A percentile compares a stretch with the other conserved stretches of the same genome.
Conservation (phyloP, 1,140 invertebrate species). For the Eriosoma lanigerum region DNA sequence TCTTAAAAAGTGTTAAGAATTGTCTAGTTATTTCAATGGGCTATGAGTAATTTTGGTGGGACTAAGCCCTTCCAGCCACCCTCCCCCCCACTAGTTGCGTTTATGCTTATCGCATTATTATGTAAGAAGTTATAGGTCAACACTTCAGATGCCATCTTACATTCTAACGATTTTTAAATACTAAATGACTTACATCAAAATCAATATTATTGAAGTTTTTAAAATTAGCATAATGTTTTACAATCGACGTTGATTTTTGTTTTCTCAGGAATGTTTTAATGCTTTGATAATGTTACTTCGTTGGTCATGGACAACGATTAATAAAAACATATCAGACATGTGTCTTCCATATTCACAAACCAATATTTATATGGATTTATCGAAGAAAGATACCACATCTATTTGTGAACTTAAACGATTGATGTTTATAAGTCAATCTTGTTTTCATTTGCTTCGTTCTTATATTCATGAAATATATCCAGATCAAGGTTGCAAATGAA, state of each 20-base stretch:
- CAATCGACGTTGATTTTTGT: neutral
- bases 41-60: no score
- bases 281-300: constrained; percentile 76
- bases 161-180: no score
- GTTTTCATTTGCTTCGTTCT: constrained; percentile 75
- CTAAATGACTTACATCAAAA: no score
- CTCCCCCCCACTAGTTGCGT: no score
- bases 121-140: no score
- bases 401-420: constrained; percentile 76
- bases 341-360: constrained; percentile 60
- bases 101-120: no score
- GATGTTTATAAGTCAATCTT: constrained; percentile 84
- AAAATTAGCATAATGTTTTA: no score
- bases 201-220: no score
- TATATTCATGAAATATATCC: constrained; percentile 91
- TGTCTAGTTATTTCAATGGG: no score
- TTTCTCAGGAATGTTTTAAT: constrained; percentile 74
- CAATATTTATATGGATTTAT: neutral
- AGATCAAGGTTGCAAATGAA: constrained; percentile 62
- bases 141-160: no score
- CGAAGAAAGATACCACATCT: constrained; percentile 55
- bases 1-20: no score
- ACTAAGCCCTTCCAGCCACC: no score
- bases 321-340: constrained; percentile 55
- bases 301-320: constrained; percentile 81